A percentile compares a stretch with the other conserved stretches of the same genome.
Evolutionary conservation across 2,888 invertebrate genomes (phyloP).

Genomic region (Glaucopsyche alexis): DNA sequence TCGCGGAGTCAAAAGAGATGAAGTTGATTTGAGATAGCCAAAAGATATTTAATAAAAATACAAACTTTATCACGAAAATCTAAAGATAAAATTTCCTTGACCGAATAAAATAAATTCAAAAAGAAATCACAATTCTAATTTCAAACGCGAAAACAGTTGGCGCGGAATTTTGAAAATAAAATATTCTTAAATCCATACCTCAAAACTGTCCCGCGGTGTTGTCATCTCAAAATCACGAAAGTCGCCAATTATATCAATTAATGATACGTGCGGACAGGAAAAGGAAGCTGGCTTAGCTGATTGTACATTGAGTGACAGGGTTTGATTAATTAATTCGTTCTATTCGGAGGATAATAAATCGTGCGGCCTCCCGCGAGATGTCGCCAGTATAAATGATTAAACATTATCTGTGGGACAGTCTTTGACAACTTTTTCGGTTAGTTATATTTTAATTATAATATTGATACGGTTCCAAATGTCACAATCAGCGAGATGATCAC

Average conservation of each 20-base stretch:
- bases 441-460: slow-evolving; percentile 16
- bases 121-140: neutral
- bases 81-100: neutral
- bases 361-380: slow-evolving; percentile 75
- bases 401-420: slow-evolving; percentile 55
- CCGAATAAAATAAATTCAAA: slow-evolving; percentile 23
- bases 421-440: slow-evolving; percentile 12
- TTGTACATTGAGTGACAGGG: slow-evolving; percentile 74
- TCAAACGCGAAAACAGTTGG: neutral
- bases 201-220: slow-evolving; percentile 48
- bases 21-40: neutral
- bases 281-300: slow-evolving; percentile 71
- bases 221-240: slow-evolving; percentile 62
- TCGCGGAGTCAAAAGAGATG: neutral
- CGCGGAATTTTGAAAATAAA: slow-evolving; percentile 24
- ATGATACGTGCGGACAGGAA: slow-evolving; percentile 75
- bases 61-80: neutral
- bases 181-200: slow-evolving; percentile 41
- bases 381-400: slow-evolving; percentile 75
- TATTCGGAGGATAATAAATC: slow-evolving; percentile 74
- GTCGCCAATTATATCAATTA: slow-evolving; percentile 77
- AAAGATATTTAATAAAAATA: slow-evolving; percentile 3
- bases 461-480: slow-evolving; percentile 6
- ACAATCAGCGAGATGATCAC: neutral
- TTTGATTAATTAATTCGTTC: slow-evolving; percentile 77